Base-by-base conservation (phyloP, 2,113 vertebrate species). In the Sapayoa aenigma region DNA sequence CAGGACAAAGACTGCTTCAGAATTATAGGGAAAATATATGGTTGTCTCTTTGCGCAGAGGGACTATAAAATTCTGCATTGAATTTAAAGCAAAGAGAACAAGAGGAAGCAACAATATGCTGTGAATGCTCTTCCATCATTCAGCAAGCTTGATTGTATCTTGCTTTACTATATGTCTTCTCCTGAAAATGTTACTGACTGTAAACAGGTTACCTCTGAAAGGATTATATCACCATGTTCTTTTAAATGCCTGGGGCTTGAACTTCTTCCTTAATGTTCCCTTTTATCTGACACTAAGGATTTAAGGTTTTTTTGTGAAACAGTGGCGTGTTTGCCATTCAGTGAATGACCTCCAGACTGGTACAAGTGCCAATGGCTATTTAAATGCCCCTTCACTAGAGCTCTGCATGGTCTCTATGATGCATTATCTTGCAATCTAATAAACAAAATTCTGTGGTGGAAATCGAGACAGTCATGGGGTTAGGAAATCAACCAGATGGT, bases 1-100 rank as follows among this genome's bases (percentile, higher is more conserved):
- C 0, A 62, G 41, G 85, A 80, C 72, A 95, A 91, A 90, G 67
- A 62, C 59, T 71, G 31, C 53, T 85, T 80, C 30, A 77, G 87
- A 90, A 90, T 86, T 73, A 52, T 4, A 27, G 89, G 63, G 59
- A 62, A 62, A 90, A 86, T 93, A 67, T 56, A 59, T 74, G 59
- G 82, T 67, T 95, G 46, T 79, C 27, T 3, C 75, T 79, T 82
- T 91, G 59, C 77, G 42, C 87, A 71, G 62, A 71, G 59, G 42
- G 65, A 56, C 72, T 71, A 52, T 95, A 90, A 95, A 77, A 79
- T 77, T 91, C 75, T 84, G 42, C 65, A 49, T 67, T 90, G 75
- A 94, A 83, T 95, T 92, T 80, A 93, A 92, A 66, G 82, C 35
- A 52, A 74, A 63, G 75, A 67, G 79, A 92, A 71, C 72, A 91